Evolutionary conservation across 2,888 invertebrate genomes (phyloP).

Genomic region (Chirona hameri): DNA sequence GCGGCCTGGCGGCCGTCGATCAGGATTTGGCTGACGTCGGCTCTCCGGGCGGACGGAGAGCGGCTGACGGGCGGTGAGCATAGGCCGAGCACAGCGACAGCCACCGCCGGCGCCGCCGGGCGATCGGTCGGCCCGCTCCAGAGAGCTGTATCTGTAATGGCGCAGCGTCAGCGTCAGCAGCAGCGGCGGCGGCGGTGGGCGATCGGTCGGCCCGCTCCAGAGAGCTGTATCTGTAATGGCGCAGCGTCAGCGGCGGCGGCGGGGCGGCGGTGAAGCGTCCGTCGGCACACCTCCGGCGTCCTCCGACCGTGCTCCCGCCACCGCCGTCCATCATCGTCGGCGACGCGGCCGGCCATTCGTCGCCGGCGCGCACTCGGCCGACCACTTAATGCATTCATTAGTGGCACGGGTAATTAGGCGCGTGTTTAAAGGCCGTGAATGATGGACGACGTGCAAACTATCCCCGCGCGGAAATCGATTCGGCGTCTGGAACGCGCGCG

Average conservation of each 20-base stretch:
- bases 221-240: not conserved
- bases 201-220: too few relatives aligned
- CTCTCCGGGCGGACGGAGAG: not conserved
- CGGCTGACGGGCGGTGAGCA: too few relatives aligned
- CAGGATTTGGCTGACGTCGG: not conserved
- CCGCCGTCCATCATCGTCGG: not conserved
- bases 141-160: too few relatives aligned
- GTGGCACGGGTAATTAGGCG: conserved; percentile 11
- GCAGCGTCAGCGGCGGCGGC: not conserved
- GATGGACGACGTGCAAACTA: conserved; percentile 4
- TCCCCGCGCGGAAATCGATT: not conserved
- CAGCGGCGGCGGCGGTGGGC: too few relatives aligned
- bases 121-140: too few relatives aligned
- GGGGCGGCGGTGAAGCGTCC: not conserved
- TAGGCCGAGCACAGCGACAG: too few relatives aligned
- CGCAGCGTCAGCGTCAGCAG: too few relatives aligned
- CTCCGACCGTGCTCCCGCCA: not conserved
- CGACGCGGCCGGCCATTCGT: not conserved
- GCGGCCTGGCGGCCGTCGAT: not conserved
- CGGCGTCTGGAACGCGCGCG: not conserved
- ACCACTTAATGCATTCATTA: conserved; percentile 24
- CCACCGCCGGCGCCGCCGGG: too few relatives aligned
- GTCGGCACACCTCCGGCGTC: not conserved
- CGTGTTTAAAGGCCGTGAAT: conserved; percentile 28
- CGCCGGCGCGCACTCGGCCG: not conserved